Base-by-base conservation (phyloP, 2,797 vertebrate genomes). In the Chromis chromis region DNA sequence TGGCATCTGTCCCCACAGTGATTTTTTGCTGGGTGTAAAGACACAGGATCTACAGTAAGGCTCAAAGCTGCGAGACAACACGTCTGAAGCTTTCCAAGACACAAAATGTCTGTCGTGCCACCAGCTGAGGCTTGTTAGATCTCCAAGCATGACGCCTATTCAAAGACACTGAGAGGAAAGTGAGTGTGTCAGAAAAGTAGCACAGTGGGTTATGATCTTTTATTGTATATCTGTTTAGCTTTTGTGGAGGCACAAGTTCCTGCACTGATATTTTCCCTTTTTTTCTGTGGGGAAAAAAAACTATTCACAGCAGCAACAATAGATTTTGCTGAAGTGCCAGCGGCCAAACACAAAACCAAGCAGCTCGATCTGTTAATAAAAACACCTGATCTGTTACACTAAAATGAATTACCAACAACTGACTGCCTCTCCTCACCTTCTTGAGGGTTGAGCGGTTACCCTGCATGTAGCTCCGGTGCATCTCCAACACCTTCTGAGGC, bases 401-500 rank as follows among this genome's bases (percentile, higher is more conserved):
- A 1, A 24, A 42, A 53, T 44, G 17, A 60, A 58, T 54, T 9
- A 17, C n/a, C 7, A 27, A 21, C 24, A 4, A 42, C 28, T 4
- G 6, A 16, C 50, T 11, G 62, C 7, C 31, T 46, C 36, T 36
- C 40, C 88, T 86, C 83, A 98, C 97, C 82, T 98, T 98, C 92
- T 98, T 99, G 46, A 96, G 93, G 81, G 95, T 90, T 75, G 96
- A 94, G 3, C 96, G 94, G 1, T 93, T 96, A 0, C 96, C 96
- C 88, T 98, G 97, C 91, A 97, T 96, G 94, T 97, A 99, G 92
- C 94, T 97, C 0, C 96, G 95, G 80, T 98, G 97, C 82, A 97
- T 96, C 74, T 98, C 97, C 46, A 96, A 91, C 61, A 94, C 94
- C 83, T 97, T 98, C 78, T 98, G 97, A 0, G 97, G 97, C 10